Percentiles rank a stretch among this genome's conserved stretches.
These are phyloP conservation scores for Synanthedon andrenaeformis DNA, from an alignment of 2,888 invertebrate species.

Conservation along the genomic window DNA sequence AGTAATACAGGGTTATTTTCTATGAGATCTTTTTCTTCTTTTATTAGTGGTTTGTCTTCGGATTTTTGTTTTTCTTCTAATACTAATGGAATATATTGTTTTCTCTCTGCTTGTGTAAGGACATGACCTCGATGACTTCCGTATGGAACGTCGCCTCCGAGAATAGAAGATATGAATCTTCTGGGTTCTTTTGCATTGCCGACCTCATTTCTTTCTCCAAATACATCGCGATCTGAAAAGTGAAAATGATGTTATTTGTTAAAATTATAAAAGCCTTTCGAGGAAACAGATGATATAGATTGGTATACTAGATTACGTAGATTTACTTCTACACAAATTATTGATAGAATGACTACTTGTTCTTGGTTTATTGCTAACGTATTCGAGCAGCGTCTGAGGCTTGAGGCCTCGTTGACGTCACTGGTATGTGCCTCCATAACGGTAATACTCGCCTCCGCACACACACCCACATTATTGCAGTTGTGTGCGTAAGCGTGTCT, in stretches of 20 bases:
- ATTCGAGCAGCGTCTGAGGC: slow-evolving; percentile 55
- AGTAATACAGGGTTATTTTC: slow-evolving; percentile 74
- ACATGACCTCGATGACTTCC: slow-evolving; percentile 82
- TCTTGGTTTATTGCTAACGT: slow-evolving; percentile 40
- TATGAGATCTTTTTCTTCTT: slow-evolving; percentile 75
- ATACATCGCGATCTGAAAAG: slow-evolving; percentile 66
- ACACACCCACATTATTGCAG: slow-evolving; percentile 29
- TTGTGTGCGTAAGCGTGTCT: slow-evolving; percentile 21
- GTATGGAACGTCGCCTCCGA: slow-evolving; percentile 85
- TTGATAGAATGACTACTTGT: slow-evolving; percentile 28
- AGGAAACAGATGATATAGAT: not conserved
- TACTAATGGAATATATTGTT: slow-evolving; percentile 78
- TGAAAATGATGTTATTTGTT: slow-evolving; percentile 12
- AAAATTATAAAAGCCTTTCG: not conserved
- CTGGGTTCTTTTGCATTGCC: slow-evolving; percentile 57
- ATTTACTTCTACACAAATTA: slow-evolving; percentile 14
- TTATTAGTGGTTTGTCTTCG: slow-evolving; percentile 65
- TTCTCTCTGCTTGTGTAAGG: slow-evolving; percentile 84
- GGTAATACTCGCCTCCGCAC: slow-evolving; percentile 62
- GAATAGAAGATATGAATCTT: slow-evolving; percentile 83
- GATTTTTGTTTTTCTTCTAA: slow-evolving; percentile 63
- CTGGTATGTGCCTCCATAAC: slow-evolving; percentile 69
- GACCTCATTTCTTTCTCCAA: slow-evolving; percentile 47
- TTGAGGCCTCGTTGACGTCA: slow-evolving; percentile 66
- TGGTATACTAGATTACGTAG: not conserved